Conservation (phyloP, 2,888 invertebrate genomes). For the Drosophila paramelanica region DNA sequence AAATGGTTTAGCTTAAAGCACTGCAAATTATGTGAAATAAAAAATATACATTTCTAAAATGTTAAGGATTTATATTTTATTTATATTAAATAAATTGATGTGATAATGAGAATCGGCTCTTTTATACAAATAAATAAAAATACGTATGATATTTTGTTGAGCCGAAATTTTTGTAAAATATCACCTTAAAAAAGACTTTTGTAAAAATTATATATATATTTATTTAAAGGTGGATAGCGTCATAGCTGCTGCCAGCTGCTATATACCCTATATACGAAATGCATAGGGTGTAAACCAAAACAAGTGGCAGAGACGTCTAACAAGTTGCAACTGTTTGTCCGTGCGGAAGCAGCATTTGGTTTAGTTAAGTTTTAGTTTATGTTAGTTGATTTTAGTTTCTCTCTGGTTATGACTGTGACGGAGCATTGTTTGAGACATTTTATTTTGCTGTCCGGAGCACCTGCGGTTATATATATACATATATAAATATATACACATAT, state of each 20-base stretch:
- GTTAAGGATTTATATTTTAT: too few relatives aligned
- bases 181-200: too few relatives aligned
- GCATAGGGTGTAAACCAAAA: conserved; percentile 12
- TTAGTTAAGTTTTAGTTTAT: conserved; percentile 41
- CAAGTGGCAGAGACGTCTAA: conserved; percentile 31
- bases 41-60: too few relatives aligned
- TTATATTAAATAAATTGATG: too few relatives aligned
- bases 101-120: too few relatives aligned
- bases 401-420: conserved; percentile 58
- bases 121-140: too few relatives aligned
- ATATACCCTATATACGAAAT: background rate
- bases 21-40: too few relatives aligned
- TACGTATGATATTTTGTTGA: too few relatives aligned
- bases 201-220: too few relatives aligned
- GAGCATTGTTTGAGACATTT: conserved; percentile 52
- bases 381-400: conserved; percentile 33
- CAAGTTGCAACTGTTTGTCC: conserved; percentile 52
- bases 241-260: background rate
- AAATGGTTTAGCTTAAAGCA: too few relatives aligned
- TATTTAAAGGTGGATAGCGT: too few relatives aligned
- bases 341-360: conserved; percentile 46
- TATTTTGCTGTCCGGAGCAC: conserved; percentile 53
- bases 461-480: conserved; percentile 26
- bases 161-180: too few relatives aligned
- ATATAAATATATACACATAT: background rate